Evolutionary conservation across 2,797 vertebrate species (phyloP).

Genomic region (Enteromius radiatus): DNA sequence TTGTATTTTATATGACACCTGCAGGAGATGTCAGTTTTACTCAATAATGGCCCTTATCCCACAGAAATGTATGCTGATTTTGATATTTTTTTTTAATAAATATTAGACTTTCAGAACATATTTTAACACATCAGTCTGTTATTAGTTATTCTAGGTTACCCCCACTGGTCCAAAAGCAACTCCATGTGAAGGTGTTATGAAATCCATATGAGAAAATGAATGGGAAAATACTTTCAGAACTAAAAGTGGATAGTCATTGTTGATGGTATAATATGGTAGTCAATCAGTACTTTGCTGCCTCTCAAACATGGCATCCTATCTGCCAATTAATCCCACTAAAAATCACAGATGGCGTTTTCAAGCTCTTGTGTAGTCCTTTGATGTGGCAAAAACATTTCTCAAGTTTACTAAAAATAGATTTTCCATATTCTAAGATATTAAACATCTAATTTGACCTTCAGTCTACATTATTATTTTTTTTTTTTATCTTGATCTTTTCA

Average conservation of each 20-base stretch:
- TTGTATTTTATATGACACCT: neutral
- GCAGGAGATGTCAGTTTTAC: neutral
- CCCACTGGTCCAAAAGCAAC: neutral
- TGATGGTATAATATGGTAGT: neutral
- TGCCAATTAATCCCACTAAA: neutral
- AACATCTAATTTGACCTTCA: neutral
- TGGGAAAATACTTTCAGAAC: neutral
- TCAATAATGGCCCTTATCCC: neutral
- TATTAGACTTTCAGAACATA: neutral
- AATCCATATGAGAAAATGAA: neutral
- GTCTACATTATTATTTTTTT: neutral
- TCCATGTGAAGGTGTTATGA: neutral
- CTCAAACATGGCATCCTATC: neutral
- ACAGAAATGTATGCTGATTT: constrained; percentile 3
- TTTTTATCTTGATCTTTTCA: neutral
- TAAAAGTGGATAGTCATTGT: neutral
- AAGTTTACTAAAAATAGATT: neutral
- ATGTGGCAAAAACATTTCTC: neutral
- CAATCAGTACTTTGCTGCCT: neutral
- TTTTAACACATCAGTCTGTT: neutral
- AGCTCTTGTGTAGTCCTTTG: neutral
- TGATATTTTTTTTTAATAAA: neutral
- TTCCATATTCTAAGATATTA: neutral
- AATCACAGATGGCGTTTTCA: constrained; percentile 4
- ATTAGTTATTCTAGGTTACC: neutral